Conservation (phyloP, 2,888 invertebrate species). For the Tridacna gigas region DNA sequence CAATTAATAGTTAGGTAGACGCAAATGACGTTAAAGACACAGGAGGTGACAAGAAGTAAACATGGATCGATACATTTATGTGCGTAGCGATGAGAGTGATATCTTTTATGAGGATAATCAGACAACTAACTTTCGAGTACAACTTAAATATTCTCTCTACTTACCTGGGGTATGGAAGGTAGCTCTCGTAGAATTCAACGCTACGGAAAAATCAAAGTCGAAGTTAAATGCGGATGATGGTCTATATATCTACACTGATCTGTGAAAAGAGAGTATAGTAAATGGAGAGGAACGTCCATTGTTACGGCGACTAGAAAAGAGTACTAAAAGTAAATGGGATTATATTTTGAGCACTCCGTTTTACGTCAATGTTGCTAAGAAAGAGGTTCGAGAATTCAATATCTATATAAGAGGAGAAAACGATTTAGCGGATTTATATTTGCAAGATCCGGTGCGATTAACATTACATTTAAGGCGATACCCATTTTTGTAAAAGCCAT, state of each 20-base stretch:
- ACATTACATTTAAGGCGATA: slow-evolving; percentile 46
- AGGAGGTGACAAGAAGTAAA: slow-evolving; percentile 10
- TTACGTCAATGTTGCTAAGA: neutral
- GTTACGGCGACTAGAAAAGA: slow-evolving; percentile 28
- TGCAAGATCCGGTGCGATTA: slow-evolving; percentile 34
- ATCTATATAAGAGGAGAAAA: slow-evolving; percentile 47
- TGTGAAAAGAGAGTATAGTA: slow-evolving; percentile 25
- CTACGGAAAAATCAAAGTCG: slow-evolving; percentile 6
- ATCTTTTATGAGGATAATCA: slow-evolving; percentile 3
- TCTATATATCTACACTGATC: slow-evolving; percentile 12
- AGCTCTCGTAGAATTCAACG: slow-evolving; percentile 27
- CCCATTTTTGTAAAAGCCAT: slow-evolving; percentile 17
- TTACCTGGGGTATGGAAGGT: slow-evolving; percentile 28
- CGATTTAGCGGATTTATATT: neutral
- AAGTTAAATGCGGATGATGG: neutral
- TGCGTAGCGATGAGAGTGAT: slow-evolving; percentile 31
- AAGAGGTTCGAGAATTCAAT: slow-evolving; percentile 35
- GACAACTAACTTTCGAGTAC: slow-evolving; percentile 17
- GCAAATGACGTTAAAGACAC: slow-evolving; percentile 44
- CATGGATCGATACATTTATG: slow-evolving; percentile 32
- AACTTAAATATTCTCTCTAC: slow-evolving; percentile 1
- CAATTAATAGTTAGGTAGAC: slow-evolving; percentile 55
- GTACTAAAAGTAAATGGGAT: slow-evolving; percentile 6
- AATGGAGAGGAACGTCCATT: slow-evolving; percentile 10
- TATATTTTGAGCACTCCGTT: slow-evolving; percentile 15